These are phyloP conservation scores for Ctenochaetus hawaiiensis DNA, from an alignment of 2,797 vertebrate species.

Conservation along the genomic window DNA sequence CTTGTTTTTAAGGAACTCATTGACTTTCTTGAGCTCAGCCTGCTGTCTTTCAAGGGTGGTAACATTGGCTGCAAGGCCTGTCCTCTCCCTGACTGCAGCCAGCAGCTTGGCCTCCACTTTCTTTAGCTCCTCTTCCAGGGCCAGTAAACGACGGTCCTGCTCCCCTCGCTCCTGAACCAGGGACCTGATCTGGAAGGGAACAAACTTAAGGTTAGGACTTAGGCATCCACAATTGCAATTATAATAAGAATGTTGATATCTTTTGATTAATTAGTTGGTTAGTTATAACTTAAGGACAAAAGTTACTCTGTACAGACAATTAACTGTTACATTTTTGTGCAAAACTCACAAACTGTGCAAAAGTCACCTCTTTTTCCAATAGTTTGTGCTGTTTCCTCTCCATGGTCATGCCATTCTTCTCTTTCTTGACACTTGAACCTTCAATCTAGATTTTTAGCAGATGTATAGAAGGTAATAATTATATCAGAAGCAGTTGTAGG, in stretches of 20 bases:
- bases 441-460: constrained; percentile 64
- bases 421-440: constrained; percentile 79
- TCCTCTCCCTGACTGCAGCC: constrained; percentile 90
- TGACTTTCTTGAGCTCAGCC: constrained; percentile 89
- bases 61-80: constrained; percentile 86
- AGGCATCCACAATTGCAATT: neutral
- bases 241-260: neutral
- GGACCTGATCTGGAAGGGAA: constrained; percentile 87
- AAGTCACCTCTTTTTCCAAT: constrained; percentile 95
- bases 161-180: constrained; percentile 91
- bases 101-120: constrained; percentile 91
- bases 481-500: neutral
- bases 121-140: constrained; percentile 89
- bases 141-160: constrained; percentile 87
- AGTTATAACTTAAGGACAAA: neutral
- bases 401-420: constrained; percentile 80
- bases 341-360: no score
- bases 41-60: constrained; percentile 92
- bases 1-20: constrained; percentile 95
- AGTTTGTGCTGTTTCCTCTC: constrained; percentile 89
- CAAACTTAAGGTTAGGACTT: neutral
- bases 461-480: neutral
- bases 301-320: neutral
- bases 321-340: neutral
- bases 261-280: neutral